Evolutionary conservation across 2,797 vertebrate genomes (phyloP), one percentile per base, ranked within the genome.

Genomic region (Valencia hispanica): DNA sequence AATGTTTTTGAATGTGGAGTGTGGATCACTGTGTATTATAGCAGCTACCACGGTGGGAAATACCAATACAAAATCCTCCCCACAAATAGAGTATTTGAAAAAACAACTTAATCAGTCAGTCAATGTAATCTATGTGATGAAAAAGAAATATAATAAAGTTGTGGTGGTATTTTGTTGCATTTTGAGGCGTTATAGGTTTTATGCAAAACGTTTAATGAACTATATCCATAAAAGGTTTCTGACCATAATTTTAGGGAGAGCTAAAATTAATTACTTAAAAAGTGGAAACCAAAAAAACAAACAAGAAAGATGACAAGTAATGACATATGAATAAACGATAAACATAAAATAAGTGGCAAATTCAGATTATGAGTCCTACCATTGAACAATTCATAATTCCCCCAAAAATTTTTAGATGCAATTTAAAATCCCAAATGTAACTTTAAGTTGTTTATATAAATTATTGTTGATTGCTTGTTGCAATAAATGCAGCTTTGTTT

Each of bases 1-100:
- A 36, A 71, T 32, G 75, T 70, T 70, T 50, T 77, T 77, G 75
- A 48, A 20, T 1, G n/a, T n/a, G n/a, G 55, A 57, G 43, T 27
- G 0, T 77, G 53, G 5, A n/a, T 15, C 41, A 70, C 25, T 27
- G 68, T 76, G 68, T 69, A 36, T 5, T 36, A 70, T 51, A 34
- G 10, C 18, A 1, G 68, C 27, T 50, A 50, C 68, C 68, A 70
- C 68, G 34, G 68, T 51, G 45, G 22, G 10, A 71, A 57, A 30
- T 30, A 43, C 15, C 14, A 59, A 43, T 43, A 72, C 53, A 72
- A 72, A 72, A 72, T 41, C 70, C 63, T 25, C 10, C 41, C 22
- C 22, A 68, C 25, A 65, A 39, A 22, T 36, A n/a, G 20, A 43
- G 25, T 68, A 27, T 66, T 11, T 39, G 20, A 66, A 0, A 66